Evolutionary conservation across 2,113 vertebrate species (phyloP), one percentile per base, ranked within the genome.

Genomic region (Pristiophorus japonicus): DNA sequence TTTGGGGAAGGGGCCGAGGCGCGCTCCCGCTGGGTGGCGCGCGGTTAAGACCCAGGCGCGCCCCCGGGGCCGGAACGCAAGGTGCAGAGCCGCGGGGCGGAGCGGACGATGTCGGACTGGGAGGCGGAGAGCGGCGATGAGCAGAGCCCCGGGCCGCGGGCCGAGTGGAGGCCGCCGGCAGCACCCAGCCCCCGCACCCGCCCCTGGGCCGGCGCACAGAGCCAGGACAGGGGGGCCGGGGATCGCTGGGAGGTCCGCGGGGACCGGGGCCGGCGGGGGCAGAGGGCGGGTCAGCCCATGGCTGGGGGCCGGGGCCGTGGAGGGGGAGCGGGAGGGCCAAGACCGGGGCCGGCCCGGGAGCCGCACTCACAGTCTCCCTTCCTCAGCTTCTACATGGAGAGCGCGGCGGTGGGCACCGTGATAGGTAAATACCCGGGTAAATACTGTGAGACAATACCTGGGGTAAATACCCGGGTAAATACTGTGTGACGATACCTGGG

Each of bases 311-410:
- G 30, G 16, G 0, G 1, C 6, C 6, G 30, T 10, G 0, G 55
- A 20, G 27, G 34, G 6, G 55, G 59, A 6, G 20, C 27, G 59
- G 51, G 45, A 0, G 5, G 42, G 0, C n/a, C n/a, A n/a, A n/a
- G n/a, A n/a, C n/a, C n/a, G n/a, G 87, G 30, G 51, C 12, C 27
- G 30, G 4, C 10, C 16, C 30, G 81, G 95, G 30, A 51, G 0
- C 1, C 78, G 18, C 34, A 16, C 18, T 18, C 38, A 6, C 11
- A 12, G 3, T 55, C 95, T 0, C 59, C 97, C 0, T n/a, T 14
- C 30, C 96, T 98, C 11, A 97, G 96, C 18, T 97, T 99, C 42
- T 95, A 3, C 0, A 93, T 99, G n/a, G 97, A 98, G 6, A 98
- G 67, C 3, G 78, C 97, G 0, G 95, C 96, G 5, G 95, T 99